These are phyloP conservation scores for Entelurus aequoreus DNA, from an alignment of 2,113 vertebrate species.

Conservation along the genomic window DNA sequence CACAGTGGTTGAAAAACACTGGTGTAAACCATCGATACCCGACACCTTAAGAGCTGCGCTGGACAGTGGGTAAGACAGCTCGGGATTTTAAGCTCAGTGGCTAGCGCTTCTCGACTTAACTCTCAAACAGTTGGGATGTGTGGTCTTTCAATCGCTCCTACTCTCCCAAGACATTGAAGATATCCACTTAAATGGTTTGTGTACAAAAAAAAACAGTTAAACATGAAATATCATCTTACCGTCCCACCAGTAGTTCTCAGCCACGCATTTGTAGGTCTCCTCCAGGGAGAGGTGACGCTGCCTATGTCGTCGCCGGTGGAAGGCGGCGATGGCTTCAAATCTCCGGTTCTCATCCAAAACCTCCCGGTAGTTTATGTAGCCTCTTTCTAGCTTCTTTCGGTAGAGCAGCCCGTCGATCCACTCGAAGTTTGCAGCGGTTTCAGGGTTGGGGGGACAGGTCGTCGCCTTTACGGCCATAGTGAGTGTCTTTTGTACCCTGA, in stretches of 20 bases:
- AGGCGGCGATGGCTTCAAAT: constrained; percentile 64
- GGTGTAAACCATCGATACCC: too few species aligned
- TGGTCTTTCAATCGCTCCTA: too few species aligned
- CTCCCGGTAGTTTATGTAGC: constrained; percentile 74
- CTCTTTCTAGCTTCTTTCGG: constrained; percentile 75
- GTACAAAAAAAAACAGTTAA: too few species aligned
- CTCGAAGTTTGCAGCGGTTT: constrained; percentile 62
- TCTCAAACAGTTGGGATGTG: too few species aligned
- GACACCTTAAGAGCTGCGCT: too few species aligned
- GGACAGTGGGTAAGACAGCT: too few species aligned
- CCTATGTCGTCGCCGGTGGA: constrained; percentile 63
- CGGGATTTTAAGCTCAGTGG: too few species aligned
- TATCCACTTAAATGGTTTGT: too few species aligned
- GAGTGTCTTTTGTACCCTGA: constrained; percentile 21
- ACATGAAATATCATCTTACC: constrained; percentile 49
- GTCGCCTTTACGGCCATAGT: constrained; percentile 67
- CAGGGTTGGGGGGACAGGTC: constrained; percentile 42
- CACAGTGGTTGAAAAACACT: too few species aligned
- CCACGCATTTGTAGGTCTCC: constrained; percentile 76
- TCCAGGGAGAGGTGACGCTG: constrained; percentile 73
- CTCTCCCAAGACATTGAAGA: too few species aligned
- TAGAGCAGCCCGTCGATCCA: constrained; percentile 71
- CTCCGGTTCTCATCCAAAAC: constrained; percentile 70
- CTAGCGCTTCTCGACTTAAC: too few species aligned
- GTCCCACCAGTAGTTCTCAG: constrained; percentile 82